Evolutionary conservation across 2,888 invertebrate species (phyloP).

Genomic region (Hoplodrina blanda): DNA sequence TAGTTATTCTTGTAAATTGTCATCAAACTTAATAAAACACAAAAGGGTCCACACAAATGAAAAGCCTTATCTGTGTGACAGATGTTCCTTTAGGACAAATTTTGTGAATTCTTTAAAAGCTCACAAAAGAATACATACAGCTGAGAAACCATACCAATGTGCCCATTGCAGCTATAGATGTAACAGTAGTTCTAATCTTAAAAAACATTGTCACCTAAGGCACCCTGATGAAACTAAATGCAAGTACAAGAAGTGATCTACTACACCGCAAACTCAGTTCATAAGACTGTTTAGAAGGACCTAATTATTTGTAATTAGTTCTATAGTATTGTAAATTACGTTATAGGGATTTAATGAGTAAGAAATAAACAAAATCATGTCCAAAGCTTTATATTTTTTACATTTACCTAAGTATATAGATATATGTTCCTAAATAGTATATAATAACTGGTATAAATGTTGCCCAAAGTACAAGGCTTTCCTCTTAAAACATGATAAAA

Average conservation of each 20-base stretch:
- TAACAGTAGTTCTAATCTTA: slow-evolving; percentile 88
- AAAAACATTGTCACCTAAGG: slow-evolving; percentile 82
- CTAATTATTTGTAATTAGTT: too few relatives aligned
- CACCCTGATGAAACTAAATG: slow-evolving; percentile 67
- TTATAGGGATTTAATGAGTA: slow-evolving; percentile 4
- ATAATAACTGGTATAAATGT: slow-evolving; percentile 87
- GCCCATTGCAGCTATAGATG: slow-evolving; percentile 82
- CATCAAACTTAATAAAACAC: slow-evolving; percentile 86
- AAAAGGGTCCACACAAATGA: slow-evolving; percentile 84
- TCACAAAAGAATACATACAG: slow-evolving; percentile 84
- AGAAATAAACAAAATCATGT: slow-evolving; percentile 63
- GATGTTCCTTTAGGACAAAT: slow-evolving; percentile 85
- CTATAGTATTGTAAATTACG: too few relatives aligned
- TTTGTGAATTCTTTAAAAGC: slow-evolving; percentile 86
- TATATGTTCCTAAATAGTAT: slow-evolving; percentile 77
- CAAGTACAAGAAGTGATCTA: slow-evolving; percentile 26
- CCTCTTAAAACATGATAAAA: slow-evolving; percentile 85
- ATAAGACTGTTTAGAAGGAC: not conserved
- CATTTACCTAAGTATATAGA: slow-evolving; percentile 79
- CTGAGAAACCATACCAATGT: slow-evolving; percentile 83
- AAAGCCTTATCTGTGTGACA: slow-evolving; percentile 86
- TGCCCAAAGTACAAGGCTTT: slow-evolving; percentile 78
- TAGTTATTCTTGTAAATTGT: slow-evolving; percentile 88
- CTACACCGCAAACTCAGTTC: slow-evolving; percentile 1
- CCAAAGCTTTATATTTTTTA: slow-evolving; percentile 79